These are phyloP conservation scores for Ictalurus furcatus DNA, from an alignment of 2,113 vertebrate species.

Conservation along the genomic window DNA sequence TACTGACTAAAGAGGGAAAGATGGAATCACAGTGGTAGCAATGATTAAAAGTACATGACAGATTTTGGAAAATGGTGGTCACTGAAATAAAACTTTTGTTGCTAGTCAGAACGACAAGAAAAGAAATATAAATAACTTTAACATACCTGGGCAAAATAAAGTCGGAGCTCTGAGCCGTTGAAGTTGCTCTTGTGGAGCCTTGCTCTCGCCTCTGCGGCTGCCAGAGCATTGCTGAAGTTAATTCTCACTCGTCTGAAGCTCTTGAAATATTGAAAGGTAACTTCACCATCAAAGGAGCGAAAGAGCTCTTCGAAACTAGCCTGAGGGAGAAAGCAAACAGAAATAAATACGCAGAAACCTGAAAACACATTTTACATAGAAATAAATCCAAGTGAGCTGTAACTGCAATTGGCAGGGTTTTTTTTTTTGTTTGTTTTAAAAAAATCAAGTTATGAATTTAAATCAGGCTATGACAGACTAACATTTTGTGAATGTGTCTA, in stretches of 20 bases:
- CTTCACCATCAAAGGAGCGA: constrained; percentile 82
- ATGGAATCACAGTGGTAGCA: not conserved
- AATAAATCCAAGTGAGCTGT: not conserved
- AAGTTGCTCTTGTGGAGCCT: constrained; percentile 89
- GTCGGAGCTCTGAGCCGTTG: constrained; percentile 87
- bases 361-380: constrained; percentile 5
- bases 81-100: not conserved
- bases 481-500: constrained; percentile 47
- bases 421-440: not conserved
- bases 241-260: constrained; percentile 92
- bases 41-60: not conserved
- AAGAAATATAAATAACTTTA: not conserved
- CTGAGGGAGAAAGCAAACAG: constrained; percentile 68
- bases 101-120: not conserved
- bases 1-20: constrained; percentile 68
- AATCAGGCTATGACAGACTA: constrained; percentile 20
- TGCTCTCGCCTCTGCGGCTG: constrained; percentile 86
- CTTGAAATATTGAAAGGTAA: constrained; percentile 95
- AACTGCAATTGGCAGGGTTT: not conserved
- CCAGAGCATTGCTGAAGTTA: constrained; percentile 87
- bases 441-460: not conserved
- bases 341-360: not conserved
- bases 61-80: not conserved
- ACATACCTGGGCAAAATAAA: constrained; percentile 94
- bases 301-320: constrained; percentile 89